Evolutionary conservation across 2,113 vertebrate genomes (phyloP), one percentile per base, ranked within the genome.

Genomic region (Ariopsis seemanni): DNA sequence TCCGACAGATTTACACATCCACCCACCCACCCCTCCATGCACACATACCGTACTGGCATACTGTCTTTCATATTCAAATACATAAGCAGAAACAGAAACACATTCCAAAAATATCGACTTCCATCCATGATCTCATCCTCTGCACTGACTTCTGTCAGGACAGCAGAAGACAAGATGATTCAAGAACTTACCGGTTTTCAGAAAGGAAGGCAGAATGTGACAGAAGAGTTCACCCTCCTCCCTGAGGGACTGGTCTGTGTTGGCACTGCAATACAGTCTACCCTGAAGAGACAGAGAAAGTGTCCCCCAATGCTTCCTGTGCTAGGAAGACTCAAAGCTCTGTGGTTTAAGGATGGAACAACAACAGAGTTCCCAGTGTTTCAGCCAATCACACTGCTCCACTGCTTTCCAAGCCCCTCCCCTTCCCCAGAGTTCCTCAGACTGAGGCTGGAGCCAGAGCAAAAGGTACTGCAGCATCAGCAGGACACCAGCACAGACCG

Each of bases 181-280:
- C 22, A 27, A 80, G n/a, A 92, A 93, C 94, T 95, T 94, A 96
- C 95, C 93, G 92, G 90, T 90, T 89, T 92, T 87, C 75, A 71
- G 77, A 88, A 86, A 89, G 90, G 89, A 86, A 77, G n/a, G 55
- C 17, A 75, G 82, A 58, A 85, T 30, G 90, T 86, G 87, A 90
- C 83, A 91, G 83, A 83, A 78, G 87, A 87, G 65, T 85, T 86
- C 72, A 85, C 58, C 60, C 65, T 52, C 27, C 55, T 79, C 58
- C 77, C 27, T 55, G 7, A 81, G 86, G 72, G 86, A 83, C 58
- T 89, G 89, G 86, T 79, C 82, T 80, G 75, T 81, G 81, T 82
- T 87, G 84, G 60, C 90, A 89, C 81, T 91, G 83, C 86, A 52
- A 87, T 86, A 89, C 79, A 91, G 87, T 90, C 91, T 90, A 22